These are phyloP conservation scores for Plebejus melissa DNA, from an alignment of 2,888 invertebrate genomes.

Conservation along the genomic window DNA sequence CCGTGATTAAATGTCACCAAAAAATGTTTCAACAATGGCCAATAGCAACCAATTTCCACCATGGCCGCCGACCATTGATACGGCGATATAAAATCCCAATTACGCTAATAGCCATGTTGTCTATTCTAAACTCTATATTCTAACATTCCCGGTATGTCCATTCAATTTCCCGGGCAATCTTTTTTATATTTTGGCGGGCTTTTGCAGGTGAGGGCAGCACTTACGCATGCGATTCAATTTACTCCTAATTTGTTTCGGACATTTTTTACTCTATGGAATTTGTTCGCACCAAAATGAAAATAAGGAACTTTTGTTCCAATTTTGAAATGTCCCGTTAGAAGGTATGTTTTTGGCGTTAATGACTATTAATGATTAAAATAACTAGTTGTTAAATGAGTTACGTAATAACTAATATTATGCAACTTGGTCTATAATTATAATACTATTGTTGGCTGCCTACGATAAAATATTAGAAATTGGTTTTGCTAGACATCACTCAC, in stretches of 20 bases:
- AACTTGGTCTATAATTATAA: too few species aligned
- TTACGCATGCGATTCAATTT: constrained; percentile 36
- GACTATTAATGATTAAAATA: too few species aligned
- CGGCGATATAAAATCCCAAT: constrained; percentile 23
- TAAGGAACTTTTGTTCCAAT: not conserved
- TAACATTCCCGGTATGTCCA: constrained; percentile 29
- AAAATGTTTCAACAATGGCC: constrained; percentile 20
- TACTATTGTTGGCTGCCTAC: not conserved
- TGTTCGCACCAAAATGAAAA: not conserved
- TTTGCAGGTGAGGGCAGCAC: constrained; percentile 31
- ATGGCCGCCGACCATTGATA: constrained; percentile 21
- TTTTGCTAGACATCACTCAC: constrained; percentile 19
- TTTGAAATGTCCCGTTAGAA: not conserved
- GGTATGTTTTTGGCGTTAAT: too few species aligned
- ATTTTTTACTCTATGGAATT: constrained; percentile 30
- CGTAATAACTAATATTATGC: too few species aligned
- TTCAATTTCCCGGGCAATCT: constrained; percentile 29
- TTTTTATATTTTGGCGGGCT: constrained; percentile 12
- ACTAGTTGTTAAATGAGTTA: too few species aligned
- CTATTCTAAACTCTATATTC: constrained; percentile 24
- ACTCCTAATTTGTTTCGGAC: constrained; percentile 35
- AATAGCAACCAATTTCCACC: constrained; percentile 16
- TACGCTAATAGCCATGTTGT: constrained; percentile 22
- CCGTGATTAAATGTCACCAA: constrained; percentile 18
- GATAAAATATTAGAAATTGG: not conserved